phyloP scores from a whole-genome alignment of 2,797 vertebrate species.

The Fringilla coelebs region DNA sequence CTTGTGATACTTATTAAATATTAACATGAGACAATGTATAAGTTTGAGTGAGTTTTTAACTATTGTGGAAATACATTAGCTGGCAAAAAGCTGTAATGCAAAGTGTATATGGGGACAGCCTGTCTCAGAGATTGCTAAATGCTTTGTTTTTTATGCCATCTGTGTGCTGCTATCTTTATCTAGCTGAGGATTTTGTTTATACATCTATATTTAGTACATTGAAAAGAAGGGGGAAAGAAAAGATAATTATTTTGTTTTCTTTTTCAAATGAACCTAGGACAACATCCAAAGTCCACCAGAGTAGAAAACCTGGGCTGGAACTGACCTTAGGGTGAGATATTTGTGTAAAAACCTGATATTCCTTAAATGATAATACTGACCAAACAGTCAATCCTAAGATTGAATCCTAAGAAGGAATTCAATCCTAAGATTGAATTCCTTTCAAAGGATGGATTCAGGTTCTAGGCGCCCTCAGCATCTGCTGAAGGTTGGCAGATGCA shows the following conservation, averaged over 20 bases:
- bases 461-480: background rate
- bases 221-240: background rate
- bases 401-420: too few species aligned
- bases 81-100: background rate
- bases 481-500: background rate
- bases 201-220: constrained; percentile 31
- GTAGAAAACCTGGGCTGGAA: background rate
- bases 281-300: background rate
- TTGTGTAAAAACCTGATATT: background rate
- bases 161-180: constrained; percentile 63
- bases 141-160: constrained; percentile 45
- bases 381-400: background rate
- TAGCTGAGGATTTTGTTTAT: constrained; percentile 42
- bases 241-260: background rate
- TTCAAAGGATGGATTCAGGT: background rate
- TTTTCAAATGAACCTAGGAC: background rate
- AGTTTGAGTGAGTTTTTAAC: constrained; percentile 13
- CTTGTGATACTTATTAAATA: background rate
- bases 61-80: constrained; percentile 1
- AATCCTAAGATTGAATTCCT: background rate
- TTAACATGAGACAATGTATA: background rate
- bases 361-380: background rate
- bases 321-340: background rate
- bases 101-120: constrained; percentile 24
- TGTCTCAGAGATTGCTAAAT: constrained; percentile 30